A percentile compares a stretch with the other conserved stretches of the same genome.
These are phyloP conservation scores for Herpetotheres cachinnans DNA, from an alignment of 2,113 vertebrate genomes.

Conservation along the genomic window DNA sequence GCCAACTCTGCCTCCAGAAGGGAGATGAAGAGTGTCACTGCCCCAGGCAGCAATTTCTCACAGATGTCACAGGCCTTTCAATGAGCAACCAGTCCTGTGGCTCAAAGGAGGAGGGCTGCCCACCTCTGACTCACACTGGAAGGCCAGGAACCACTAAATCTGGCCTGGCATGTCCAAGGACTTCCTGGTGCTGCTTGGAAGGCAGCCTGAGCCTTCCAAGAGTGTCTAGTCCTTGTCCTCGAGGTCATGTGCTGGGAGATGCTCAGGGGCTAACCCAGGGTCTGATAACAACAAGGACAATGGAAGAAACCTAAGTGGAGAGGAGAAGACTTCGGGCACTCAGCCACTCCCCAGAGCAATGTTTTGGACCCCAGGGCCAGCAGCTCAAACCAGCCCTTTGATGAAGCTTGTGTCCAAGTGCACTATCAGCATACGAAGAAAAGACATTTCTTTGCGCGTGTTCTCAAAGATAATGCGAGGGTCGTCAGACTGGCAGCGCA, in stretches of 20 bases:
- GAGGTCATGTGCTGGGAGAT: background rate
- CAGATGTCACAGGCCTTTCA: background rate
- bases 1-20: background rate
- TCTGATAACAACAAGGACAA: background rate
- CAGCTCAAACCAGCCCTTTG: slow-evolving; percentile 78
- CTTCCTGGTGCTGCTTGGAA: background rate
- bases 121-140: background rate
- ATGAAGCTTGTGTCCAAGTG: slow-evolving; percentile 87
- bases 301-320: background rate
- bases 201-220: background rate
- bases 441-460: slow-evolving; percentile 91
- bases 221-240: background rate
- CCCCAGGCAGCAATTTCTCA: background rate
- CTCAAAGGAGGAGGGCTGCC: background rate
- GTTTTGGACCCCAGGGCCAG: background rate
- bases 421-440: slow-evolving; percentile 88
- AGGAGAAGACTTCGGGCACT: background rate
- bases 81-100: background rate
- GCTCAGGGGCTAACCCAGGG: background rate
- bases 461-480: slow-evolving; percentile 90
- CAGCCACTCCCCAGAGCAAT: background rate
- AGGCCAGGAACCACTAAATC: background rate
- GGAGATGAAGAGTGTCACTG: background rate
- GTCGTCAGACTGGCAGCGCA: slow-evolving; percentile 88
- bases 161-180: background rate